These are phyloP conservation scores for Acholoe squamosa DNA, from an alignment of 2,888 invertebrate genomes.

Conservation along the genomic window DNA sequence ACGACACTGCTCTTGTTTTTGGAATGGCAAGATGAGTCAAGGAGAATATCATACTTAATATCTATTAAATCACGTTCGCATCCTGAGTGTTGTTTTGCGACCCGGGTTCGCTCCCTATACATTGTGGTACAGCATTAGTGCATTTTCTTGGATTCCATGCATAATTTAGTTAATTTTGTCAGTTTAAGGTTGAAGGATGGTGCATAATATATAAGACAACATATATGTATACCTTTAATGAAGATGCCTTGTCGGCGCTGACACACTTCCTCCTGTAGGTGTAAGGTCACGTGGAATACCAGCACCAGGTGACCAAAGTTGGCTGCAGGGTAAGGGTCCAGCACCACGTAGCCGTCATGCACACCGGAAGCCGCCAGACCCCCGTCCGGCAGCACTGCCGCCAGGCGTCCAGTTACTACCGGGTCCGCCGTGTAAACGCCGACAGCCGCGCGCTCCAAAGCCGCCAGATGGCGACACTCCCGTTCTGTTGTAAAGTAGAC, in stretches of 20 bases:
- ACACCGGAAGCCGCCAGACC: conserved; percentile 78
- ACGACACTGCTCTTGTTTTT: no score
- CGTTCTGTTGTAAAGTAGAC: conserved; percentile 79
- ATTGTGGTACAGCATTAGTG: no score
- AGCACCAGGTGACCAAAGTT: conserved; percentile 85
- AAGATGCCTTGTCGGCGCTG: conserved; percentile 79
- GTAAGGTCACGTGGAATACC: conserved; percentile 84
- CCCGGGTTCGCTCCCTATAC: no score
- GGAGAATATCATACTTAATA: no score
- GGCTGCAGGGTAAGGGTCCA: conserved; percentile 85
- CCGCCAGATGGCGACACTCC: conserved; percentile 77
- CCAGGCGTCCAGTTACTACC: conserved; percentile 75
- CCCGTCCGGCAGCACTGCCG: conserved; percentile 81
- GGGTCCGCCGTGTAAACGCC: conserved; percentile 79
- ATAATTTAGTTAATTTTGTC: no score
- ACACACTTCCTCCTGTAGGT: conserved; percentile 77
- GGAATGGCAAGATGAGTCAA: no score
- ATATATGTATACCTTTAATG: neutral
- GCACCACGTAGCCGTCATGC: conserved; percentile 83
- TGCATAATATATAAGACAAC: no score
- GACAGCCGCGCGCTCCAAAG: conserved; percentile 73
- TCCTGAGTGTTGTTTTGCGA: no score
- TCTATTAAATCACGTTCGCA: no score
- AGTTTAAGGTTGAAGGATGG: no score
- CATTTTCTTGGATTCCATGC: no score